These are phyloP conservation scores for Sinohyriopsis cumingii DNA, from an alignment of 2,888 invertebrate species.

Conservation along the genomic window DNA sequence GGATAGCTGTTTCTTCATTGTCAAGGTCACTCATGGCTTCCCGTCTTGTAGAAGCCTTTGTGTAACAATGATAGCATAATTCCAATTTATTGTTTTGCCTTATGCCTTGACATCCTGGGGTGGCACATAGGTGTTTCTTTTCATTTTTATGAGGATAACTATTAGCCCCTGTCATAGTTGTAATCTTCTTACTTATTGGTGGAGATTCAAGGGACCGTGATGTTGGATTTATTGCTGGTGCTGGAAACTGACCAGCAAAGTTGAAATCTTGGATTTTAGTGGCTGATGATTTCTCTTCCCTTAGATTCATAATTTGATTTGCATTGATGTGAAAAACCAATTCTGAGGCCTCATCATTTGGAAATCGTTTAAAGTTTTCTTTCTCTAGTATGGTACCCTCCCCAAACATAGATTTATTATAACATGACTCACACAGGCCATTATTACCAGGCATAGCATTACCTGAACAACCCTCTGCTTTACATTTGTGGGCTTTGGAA, in stretches of 20 bases:
- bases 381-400: conserved; percentile 3
- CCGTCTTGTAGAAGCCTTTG: neutral
- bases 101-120: conserved; percentile 37
- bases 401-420: conserved; percentile 21
- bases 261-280: no score
- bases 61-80: conserved; percentile 21
- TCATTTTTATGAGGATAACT: neutral
- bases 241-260: no score
- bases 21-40: neutral
- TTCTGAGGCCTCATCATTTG: neutral
- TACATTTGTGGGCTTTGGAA: conserved; percentile 18
- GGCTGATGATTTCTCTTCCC: no score
- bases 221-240: no score
- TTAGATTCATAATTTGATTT: no score
- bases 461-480: conserved; percentile 17
- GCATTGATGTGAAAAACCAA: no score
- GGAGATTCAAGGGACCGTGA: no score
- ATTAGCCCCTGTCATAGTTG: neutral
- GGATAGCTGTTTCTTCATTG: neutral
- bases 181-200: no score
- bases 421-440: conserved; percentile 34
- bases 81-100: conserved; percentile 18
- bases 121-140: conserved; percentile 38
- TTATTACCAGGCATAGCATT: conserved; percentile 25
- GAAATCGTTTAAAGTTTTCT: neutral